These are phyloP conservation scores for Artemisiospiza belli DNA, from an alignment of 2,113 vertebrate genomes.

Conservation along the genomic window DNA sequence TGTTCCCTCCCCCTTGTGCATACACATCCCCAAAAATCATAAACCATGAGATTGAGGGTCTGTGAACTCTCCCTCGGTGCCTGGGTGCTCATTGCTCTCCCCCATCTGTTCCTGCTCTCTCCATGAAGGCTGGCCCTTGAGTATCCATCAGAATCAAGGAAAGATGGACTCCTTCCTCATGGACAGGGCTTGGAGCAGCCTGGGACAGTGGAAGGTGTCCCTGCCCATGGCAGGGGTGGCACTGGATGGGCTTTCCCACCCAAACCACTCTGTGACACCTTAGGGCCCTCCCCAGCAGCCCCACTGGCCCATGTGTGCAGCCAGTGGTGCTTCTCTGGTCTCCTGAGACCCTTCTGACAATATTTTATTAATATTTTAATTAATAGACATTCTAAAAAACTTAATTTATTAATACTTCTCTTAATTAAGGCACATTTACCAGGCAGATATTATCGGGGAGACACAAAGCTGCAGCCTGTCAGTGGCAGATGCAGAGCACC, in stretches of 20 bases:
- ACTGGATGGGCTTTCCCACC: background rate
- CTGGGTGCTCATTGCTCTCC: background rate
- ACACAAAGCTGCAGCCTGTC: background rate
- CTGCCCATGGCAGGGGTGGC: background rate
- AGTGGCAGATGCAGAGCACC: background rate
- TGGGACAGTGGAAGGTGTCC: rapidly evolving
- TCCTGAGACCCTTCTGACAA: too few species aligned
- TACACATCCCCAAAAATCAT: background rate
- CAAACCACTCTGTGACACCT: background rate
- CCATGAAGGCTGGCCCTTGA: background rate
- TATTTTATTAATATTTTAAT: conserved; percentile 2
- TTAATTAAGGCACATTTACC: background rate
- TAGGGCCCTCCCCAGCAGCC: background rate
- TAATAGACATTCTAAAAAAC: background rate
- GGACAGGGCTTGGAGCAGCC: background rate
- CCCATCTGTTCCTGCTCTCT: background rate
- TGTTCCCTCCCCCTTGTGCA: background rate
- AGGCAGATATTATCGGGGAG: background rate
- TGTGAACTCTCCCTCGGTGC: background rate
- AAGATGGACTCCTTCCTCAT: background rate
- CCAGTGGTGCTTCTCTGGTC: background rate
- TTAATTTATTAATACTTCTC: background rate
- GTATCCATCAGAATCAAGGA: background rate
- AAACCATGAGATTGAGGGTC: background rate
- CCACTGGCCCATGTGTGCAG: background rate